Percentiles rank a stretch among this genome's conserved stretches.
Evolutionary conservation across 1,140 invertebrate genomes (phyloP).

Genomic region (Phocides pigmalion): DNA sequence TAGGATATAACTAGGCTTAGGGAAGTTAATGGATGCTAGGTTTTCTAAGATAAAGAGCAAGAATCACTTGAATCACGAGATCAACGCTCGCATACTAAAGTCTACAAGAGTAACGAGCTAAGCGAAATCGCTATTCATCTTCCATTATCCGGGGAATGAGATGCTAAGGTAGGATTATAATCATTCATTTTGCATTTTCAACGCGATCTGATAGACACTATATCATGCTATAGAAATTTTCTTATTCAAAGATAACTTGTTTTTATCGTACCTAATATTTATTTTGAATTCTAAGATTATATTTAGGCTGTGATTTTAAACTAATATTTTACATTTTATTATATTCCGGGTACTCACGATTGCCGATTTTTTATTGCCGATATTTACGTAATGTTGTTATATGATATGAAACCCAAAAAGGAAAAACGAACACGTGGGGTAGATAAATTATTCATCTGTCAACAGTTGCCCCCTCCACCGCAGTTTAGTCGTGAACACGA

Average conservation of each 20-base stretch:
- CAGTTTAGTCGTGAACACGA: no score
- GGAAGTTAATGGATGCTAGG: conserved; percentile 10
- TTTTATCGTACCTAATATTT: no score
- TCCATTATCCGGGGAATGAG: conserved; percentile 3
- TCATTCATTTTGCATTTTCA: conserved; percentile 7
- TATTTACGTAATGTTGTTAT: no score
- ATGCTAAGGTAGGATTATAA: conserved; percentile 17
- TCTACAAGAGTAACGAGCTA: conserved; percentile 3
- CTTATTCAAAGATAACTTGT: neutral
- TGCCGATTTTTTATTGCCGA: no score
- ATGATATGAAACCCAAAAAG: no score
- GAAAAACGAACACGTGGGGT: no score
- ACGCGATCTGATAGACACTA: neutral
- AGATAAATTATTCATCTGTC: no score
- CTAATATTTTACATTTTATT: no score
- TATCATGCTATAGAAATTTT: neutral
- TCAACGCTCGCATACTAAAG: neutral
- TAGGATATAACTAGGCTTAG: neutral
- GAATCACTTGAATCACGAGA: conserved; percentile 4
- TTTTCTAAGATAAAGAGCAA: neutral
- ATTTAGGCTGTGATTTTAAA: no score
- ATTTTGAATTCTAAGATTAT: no score
- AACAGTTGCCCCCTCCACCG: no score
- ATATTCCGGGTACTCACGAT: no score
- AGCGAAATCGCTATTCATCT: conserved; percentile 9